Base-by-base conservation (phyloP, 2,888 invertebrate genomes). In the Ophion ellenae region DNA sequence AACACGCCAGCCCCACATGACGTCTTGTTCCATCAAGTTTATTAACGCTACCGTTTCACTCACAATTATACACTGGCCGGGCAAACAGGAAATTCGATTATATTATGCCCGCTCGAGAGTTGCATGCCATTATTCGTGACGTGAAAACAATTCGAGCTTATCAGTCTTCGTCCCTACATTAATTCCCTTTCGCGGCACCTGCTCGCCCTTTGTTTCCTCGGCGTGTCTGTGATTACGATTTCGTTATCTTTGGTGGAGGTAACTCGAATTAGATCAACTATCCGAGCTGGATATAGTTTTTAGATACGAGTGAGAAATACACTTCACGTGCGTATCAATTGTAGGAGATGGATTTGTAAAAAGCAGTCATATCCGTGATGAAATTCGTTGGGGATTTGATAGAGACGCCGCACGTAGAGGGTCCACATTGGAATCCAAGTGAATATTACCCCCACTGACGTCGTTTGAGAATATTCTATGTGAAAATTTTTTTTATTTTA, bases 21-120 rank as follows among this genome's bases (percentile, higher is more conserved):
- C 81, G 81, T 81, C 69, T 69, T 78, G 81, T 78, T 75, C 74
- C 85, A 75, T 81, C 85, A 78, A 78, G 81, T 85, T 85, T 85
- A 81, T 78, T 78, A 81, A 84, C 81, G 78, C 78, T 70, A 81
- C 59, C 81, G 81, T 85, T 85, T 78, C 81, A 81, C 75, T 57
- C 63, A 78, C 85, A 81, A 84, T 84, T 84, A 84, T 81, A 77
- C 57, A 57, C 53, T 85, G 69, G 36, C 85, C 75, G 28, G 53
- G 71, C 85, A 79, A 78, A 81, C 74, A 63, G 69, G 69, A 81
- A 81, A 85, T 81, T 85, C 78, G 78, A 81, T 81, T 78, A 74
- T 70, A 66, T 75, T 70, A 81, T 47, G 24, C 59, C 77, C 36
- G 75, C 64, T 67, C 64, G n/a, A 64, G 78, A 53, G 28, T 11